Percentiles rank a stretch among this genome's conserved stretches.
Evolutionary conservation across 2,797 vertebrate genomes (phyloP).

Genomic region (Rallus crepitans): DNA sequence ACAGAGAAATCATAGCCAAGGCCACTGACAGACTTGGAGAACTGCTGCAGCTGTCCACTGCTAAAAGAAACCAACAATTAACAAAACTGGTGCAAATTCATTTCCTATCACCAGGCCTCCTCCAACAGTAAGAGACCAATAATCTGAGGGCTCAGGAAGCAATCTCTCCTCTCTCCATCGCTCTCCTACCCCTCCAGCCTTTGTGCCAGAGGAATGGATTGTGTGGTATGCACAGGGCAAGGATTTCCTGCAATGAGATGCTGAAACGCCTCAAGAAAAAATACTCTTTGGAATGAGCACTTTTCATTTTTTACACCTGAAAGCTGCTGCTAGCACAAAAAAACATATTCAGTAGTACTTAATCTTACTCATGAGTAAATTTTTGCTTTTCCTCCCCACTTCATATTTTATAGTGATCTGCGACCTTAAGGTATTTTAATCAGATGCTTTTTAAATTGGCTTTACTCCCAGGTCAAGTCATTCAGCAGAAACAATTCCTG

Average conservation of each 20-base stretch:
- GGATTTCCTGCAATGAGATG: neutral
- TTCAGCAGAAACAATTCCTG: constrained; percentile 62
- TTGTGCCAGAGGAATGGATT: neutral
- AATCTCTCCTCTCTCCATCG: neutral
- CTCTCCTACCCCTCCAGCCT: neutral
- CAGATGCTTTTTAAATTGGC: constrained; percentile 70
- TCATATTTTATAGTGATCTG: constrained; percentile 52
- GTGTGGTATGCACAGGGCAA: fast-evolving
- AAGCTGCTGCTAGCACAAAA: neutral
- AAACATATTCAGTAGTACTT: neutral
- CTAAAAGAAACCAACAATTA: neutral
- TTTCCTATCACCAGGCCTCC: neutral
- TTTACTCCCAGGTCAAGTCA: constrained; percentile 67
- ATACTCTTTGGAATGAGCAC: neutral
- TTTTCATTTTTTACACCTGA: neutral
- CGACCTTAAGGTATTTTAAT: constrained; percentile 66
- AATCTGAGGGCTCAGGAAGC: neutral
- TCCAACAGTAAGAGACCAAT: neutral
- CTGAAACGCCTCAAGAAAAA: neutral
- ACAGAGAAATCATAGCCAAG: neutral
- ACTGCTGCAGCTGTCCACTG: neutral
- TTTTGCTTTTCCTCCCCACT: constrained; percentile 1
- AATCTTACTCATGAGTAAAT: constrained; percentile 23
- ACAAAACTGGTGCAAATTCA: neutral
- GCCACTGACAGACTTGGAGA: neutral